Evolutionary conservation across 2,888 invertebrate species (phyloP), one percentile per base, ranked within the genome.

Genomic region (Argynnis bischoffii): DNA sequence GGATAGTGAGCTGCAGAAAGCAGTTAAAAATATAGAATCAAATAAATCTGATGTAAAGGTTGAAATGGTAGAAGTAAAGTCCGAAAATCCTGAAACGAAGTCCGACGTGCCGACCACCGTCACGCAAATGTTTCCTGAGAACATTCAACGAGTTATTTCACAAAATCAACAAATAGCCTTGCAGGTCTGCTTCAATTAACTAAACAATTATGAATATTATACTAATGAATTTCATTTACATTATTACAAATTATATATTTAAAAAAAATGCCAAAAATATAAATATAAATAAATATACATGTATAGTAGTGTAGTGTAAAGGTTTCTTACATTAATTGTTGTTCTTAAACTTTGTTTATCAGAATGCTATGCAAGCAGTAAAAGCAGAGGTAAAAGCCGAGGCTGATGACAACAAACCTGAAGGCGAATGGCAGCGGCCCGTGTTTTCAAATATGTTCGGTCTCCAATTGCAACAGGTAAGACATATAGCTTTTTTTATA

Each of bases 361-460:
- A 78, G 78, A 72, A 82, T 16, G 86, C 89, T 63, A 88, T 91
- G 84, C 89, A 89, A 76, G 84, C 84, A 1, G 89, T 91, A 63
- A 92, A 91, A 75, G 82, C 88, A 0, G 92, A 92, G 69, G 86
- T 91, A 72, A 92, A 92, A 71, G 71, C 87, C 15, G 92, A 92
- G 69, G 74, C 77, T 4, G 90, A 88, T 0, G 91, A 90, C 11
- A 70, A 60, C 11, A 88, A 89, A 68, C 46, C 72, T 6, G 81
- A 79, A 50, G 75, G 75, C 41, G 78, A 77, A 41, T 76, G 76
- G 74, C 78, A 75, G 59, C 74, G 77, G 16, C 74, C 77, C 18
- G 75, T 76, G 11, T 79, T 79, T 71, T 74, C 77, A 35, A 79
- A 79, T 60, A 77, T 79, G 76, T 78, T 79, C 67, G 73, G 82